Evolutionary conservation across 1,140 invertebrate species (phyloP), one percentile per base, ranked within the genome.

Genomic region (Hylaeus volcanicus): DNA sequence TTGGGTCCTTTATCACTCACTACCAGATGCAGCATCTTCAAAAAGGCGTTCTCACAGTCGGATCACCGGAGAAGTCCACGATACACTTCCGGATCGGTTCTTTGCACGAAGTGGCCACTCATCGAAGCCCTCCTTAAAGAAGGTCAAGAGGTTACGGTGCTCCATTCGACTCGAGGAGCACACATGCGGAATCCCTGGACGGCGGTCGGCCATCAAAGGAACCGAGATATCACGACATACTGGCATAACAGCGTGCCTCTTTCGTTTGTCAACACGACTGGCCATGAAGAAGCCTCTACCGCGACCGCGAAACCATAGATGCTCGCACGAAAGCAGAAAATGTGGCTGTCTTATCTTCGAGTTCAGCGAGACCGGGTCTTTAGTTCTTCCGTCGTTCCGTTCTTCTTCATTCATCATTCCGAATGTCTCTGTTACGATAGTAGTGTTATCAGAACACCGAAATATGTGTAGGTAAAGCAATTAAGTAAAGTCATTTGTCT

Each of bases 161-260:
- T 72, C 69, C 51, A 55, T 65, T 81, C 60, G 45, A 53, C 39
- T n/a, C 68, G 66, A 77, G 26, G 64, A 71, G 37, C 75, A 37
- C 56, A 26, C 66, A 41, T n/a, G 15, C 12, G 43, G 6, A 41
- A 45, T 65, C 61, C 53, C 61, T 12, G 51, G 43, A 60, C 72
- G 78, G 78, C 78, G 78, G 71, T 74, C 43, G 78, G 72, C 53
- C 71, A 60, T 80, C 78, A 80, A 80, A 80, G 78, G 45, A 74
- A 53, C 61, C 53, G 63, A 80, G 78, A 80, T 80, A 80, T 80
- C 78, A 80, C 78, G 78, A 65, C 37, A 63, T 60, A 37, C 53
- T 5, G 58, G 58, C 71, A 26, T 48, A 61, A 61, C 61, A 51
- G 53, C 43, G 14, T 60, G 63, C 53, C 78, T 80, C 45, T 80